Evolutionary conservation across 2,113 vertebrate species (phyloP).

Genomic region (Epinephelus lanceolatus): DNA sequence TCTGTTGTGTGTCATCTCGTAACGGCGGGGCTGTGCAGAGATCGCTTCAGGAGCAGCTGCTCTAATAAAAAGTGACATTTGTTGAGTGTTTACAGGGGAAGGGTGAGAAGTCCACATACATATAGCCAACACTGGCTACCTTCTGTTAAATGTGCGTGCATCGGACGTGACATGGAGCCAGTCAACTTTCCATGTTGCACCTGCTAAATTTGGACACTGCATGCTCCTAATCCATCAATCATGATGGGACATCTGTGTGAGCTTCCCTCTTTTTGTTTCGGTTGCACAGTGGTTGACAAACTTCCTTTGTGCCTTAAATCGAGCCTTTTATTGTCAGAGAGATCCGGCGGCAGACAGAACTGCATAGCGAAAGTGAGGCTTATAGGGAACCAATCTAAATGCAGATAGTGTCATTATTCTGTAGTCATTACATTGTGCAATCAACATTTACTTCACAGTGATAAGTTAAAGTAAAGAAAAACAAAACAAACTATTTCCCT

Average conservation of each 20-base stretch:
- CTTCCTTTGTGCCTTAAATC: no score
- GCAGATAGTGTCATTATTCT: no score
- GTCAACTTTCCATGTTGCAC: conserved; percentile 42
- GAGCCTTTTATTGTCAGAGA: no score
- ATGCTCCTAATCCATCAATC: conserved; percentile 36
- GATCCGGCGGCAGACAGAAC: no score
- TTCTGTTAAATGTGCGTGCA: conserved; percentile 38
- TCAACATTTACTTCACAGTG: no score
- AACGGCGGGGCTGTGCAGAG: conserved; percentile 42
- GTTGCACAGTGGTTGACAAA: no score
- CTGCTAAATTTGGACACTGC: conserved; percentile 36
- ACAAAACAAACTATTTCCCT: no score
- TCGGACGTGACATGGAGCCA: conserved; percentile 36
- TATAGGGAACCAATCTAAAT: no score
- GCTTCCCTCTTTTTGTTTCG: no score
- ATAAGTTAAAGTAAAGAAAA: no score
- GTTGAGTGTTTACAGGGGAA: conserved; percentile 31
- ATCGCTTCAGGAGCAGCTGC: conserved; percentile 62
- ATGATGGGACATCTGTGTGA: conserved; percentile 45
- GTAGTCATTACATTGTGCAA: no score
- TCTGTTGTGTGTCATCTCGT: conserved; percentile 52
- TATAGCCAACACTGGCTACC: conserved; percentile 49
- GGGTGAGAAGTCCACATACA: conserved; percentile 37
- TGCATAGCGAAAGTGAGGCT: no score
- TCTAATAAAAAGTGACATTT: conserved; percentile 70